Conservation (phyloP, 1,140 invertebrate species). For the Phortica variegata region DNA sequence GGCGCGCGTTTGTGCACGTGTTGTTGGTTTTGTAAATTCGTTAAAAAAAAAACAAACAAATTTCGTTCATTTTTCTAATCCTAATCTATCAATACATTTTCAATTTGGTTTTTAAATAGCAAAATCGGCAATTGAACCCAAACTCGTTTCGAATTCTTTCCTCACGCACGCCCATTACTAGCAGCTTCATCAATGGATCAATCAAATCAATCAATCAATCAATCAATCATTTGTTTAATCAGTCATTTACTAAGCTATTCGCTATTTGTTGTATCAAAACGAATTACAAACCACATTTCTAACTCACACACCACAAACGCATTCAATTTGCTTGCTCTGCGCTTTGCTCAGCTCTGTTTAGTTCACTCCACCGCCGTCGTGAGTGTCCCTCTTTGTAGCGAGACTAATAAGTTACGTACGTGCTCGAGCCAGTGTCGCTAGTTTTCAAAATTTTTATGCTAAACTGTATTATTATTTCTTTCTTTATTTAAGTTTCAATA, state of each 20-base stretch:
- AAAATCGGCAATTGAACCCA: conserved; percentile 28
- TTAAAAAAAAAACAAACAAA: too few species aligned
- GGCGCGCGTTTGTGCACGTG: conserved; percentile 44
- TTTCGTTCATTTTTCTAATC: conserved; percentile 61
- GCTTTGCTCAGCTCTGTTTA: conserved; percentile 42
- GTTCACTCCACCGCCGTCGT: too few species aligned
- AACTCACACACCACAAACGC: conserved; percentile 39
- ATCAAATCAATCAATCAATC: not conserved
- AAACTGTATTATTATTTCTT: too few species aligned
- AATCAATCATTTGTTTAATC: conserved; percentile 6
- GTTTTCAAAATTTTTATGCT: too few species aligned
- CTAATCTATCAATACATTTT: conserved; percentile 13
- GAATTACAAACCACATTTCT: conserved; percentile 47
- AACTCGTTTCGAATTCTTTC: too few species aligned
- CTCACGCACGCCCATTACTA: conserved; percentile 24
- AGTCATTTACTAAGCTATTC: conserved; percentile 24
- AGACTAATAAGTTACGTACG: too few species aligned
- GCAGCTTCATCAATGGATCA: not conserved
- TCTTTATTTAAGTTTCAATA: too few species aligned
- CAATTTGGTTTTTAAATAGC: conserved; percentile 45
- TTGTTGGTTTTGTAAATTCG: conserved; percentile 55
- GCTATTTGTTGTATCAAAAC: conserved; percentile 29
- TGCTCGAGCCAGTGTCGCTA: too few species aligned
- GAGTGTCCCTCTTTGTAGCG: too few species aligned
- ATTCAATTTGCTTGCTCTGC: conserved; percentile 49